Evolutionary conservation across 2,888 invertebrate genomes (phyloP), one percentile per base, ranked within the genome.

Genomic region (Cotesia congregata): DNA sequence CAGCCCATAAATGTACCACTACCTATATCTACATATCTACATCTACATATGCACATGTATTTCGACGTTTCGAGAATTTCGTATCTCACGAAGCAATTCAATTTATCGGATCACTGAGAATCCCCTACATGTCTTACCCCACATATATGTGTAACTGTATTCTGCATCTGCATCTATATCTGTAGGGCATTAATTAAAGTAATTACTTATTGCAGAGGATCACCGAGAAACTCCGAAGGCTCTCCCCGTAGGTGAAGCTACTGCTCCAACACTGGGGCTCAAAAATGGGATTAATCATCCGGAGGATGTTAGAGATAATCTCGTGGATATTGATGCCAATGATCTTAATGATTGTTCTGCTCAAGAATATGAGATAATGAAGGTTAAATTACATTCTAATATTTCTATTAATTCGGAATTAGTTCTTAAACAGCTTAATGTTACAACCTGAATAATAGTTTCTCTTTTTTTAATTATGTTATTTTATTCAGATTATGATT

Each of bases 281-380:
- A 74, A 76, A 70, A 74, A 60, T 60, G 81, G 79, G 72, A 50
- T 50, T 12, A 81, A 80, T 67, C 80, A 80, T 39, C 79, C 79
- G 41, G 76, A 81, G 30, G 77, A 79, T 69, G 73, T 80, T 20
- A 79, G 78, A 69, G 81, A 82, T 60, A 87, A 87, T 80, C 79
- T 84, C 59, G 82, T 86, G 41, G 85, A 86, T 62, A 82, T 75
- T n/a, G 83, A 84, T 71, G 88, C 86, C 78, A 89, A 90, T 81
- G 89, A 90, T 80, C 87, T 90, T 79, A 89, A 90, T 80, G 90
- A 91, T 71, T 93, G 93, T 85, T 91, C 93, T n/a, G 91, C 92
- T 83, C 93, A 93, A 83, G 93, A 93, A 87, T 93, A 93, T 86
- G 93, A 93, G 90, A 93, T 93, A 81, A 92, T 93, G 91, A 93